Conservation (phyloP, 2,113 vertebrate species). For the Oplegnathus fasciatus region DNA sequence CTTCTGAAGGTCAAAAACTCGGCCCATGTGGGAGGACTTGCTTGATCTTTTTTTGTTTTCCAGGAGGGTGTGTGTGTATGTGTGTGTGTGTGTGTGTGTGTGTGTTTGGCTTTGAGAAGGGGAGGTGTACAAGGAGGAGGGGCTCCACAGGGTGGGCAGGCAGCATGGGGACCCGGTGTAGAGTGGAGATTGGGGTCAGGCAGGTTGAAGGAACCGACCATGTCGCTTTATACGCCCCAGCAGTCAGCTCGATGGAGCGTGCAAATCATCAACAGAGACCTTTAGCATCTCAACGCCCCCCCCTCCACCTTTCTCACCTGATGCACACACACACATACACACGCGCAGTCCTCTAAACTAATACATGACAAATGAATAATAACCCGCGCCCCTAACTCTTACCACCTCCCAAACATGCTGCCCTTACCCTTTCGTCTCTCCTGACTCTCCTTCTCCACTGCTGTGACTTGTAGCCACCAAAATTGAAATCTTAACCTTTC, state of each 20-base stretch:
- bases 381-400: slow-evolving; percentile 48
- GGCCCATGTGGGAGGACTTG: slow-evolving; percentile 28
- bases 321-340: slow-evolving; percentile 30
- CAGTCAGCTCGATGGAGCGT: slow-evolving; percentile 81
- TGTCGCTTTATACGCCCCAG: slow-evolving; percentile 83
- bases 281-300: slow-evolving; percentile 76
- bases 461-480: slow-evolving; percentile 57
- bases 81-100: slow-evolving; percentile 21
- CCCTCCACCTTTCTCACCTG: slow-evolving; percentile 67
- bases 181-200: slow-evolving; percentile 87
- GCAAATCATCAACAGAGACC: slow-evolving; percentile 87
- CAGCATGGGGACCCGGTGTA: slow-evolving; percentile 77
- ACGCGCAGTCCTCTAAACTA: slow-evolving; percentile 54
- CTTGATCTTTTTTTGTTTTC: slow-evolving; percentile 60
- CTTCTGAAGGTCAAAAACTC: slow-evolving; percentile 65
- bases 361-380: slow-evolving; percentile 77
- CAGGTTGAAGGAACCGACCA: slow-evolving; percentile 82
- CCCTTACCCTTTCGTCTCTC: slow-evolving; percentile 55
- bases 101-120: slow-evolving; percentile 29
- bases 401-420: slow-evolving; percentile 28
- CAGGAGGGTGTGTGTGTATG: slow-evolving; percentile 6
- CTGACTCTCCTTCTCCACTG: slow-evolving; percentile 44
- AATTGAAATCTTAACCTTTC: slow-evolving; percentile 83
- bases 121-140: slow-evolving; percentile 58
- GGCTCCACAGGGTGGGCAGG: slow-evolving; percentile 70